A percentile compares a stretch with the other conserved stretches of the same genome.
phyloP scores from a whole-genome alignment of 1,140 invertebrate genomes.

The Homarus americanus region DNA sequence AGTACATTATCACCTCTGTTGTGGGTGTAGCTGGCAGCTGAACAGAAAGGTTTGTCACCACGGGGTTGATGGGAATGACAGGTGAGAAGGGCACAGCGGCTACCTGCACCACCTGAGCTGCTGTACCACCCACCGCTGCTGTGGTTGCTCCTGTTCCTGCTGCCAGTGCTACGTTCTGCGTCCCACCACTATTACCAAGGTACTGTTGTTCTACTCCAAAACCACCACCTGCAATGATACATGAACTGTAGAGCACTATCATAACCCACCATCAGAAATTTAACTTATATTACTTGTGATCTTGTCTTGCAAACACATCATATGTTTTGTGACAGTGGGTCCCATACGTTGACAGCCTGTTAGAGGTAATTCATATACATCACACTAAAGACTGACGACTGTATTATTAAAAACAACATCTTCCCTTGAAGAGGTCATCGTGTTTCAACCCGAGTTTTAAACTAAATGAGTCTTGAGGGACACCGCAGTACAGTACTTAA shows the following conservation, averaged over 20 bases:
- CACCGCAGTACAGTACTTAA: too few relatives aligned
- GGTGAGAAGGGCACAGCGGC: slow-evolving; percentile 63
- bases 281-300: too few relatives aligned
- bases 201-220: slow-evolving; percentile 43
- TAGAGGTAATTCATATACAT: too few relatives aligned
- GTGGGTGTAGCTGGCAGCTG: slow-evolving; percentile 55
- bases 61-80: slow-evolving; percentile 65
- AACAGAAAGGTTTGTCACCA: slow-evolving; percentile 61
- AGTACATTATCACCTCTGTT: slow-evolving; percentile 55
- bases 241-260: not conserved
- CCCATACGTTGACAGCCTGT: too few relatives aligned
- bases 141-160: not conserved
- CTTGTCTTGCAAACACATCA: too few relatives aligned
- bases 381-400: too few relatives aligned
- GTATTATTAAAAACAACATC: too few relatives aligned
- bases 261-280: too few relatives aligned
- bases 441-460: too few relatives aligned
- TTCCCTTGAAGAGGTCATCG: too few relatives aligned
- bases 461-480: too few relatives aligned
- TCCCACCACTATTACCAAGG: slow-evolving; percentile 20
- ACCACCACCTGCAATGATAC: slow-evolving; percentile 24
- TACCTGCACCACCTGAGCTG: slow-evolving; percentile 64
- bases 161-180: not conserved
- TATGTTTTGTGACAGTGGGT: too few relatives aligned
- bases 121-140: not conserved